Evolutionary conservation across 1,140 invertebrate genomes (phyloP), one percentile per base, ranked within the genome.

Genomic region (Neodiprion pinetum): DNA sequence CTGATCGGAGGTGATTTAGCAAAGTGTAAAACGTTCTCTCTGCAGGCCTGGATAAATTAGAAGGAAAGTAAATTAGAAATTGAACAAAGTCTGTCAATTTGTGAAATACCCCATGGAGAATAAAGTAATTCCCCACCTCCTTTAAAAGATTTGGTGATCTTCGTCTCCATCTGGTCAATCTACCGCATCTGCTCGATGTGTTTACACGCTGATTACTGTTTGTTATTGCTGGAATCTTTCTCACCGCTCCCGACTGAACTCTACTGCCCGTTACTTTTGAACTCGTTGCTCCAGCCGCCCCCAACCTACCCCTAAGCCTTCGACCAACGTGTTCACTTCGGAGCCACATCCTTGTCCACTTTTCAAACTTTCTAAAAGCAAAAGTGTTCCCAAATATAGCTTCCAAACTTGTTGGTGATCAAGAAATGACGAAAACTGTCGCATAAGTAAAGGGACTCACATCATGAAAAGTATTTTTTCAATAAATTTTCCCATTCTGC

Each of bases 11-110:
- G 75, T 48, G 86, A 83, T 83, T 88, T 89, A 49, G 85, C 80
- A 80, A 87, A 88, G 79, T 88, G 86, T 77, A 89, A 80, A 78
- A 89, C 86, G 80, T 89, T 89, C 74, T 89, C 88, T 79, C 88
- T 88, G 78, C 87, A 89, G 70, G 85, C 87, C 88, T 89, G 75
- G 49, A 61, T 67, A 75, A 78, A 72, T 71, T 66, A 78, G 78
- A 21, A 17, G 14, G 7, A 47, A 67, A 17, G 48, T 5, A 61
- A 79, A 72, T 77, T 80, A 74, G 74, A 75, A 47, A 73, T 48
- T 75, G 74, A 80, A 48, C 10, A 77, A 72, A 9, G 65, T 11
- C 65, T 65, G 71, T 61, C 23, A 75, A 47, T 73, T 71, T 66
- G 48, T 72, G 21, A 28, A 74, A 75, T 61, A 72, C 47, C 12